These are phyloP conservation scores for Pterocles orientalis DNA, from an alignment of 2,113 vertebrate species.

Conservation along the genomic window DNA sequence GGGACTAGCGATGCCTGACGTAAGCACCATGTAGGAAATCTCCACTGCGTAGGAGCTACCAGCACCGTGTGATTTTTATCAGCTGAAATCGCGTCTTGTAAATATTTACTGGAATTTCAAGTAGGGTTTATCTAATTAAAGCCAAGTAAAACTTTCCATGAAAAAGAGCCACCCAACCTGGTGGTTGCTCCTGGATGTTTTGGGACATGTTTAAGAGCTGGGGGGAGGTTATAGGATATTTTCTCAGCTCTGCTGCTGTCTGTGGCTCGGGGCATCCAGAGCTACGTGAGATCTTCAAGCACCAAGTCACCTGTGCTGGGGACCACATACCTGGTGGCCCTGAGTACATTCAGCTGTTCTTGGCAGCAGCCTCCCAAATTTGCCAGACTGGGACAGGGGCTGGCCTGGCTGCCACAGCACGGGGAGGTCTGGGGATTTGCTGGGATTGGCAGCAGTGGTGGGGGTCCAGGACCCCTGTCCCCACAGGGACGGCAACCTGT, in stretches of 20 bases:
- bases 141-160: constrained; percentile 32
- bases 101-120: constrained; percentile 60
- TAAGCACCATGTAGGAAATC: not conserved
- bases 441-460: not conserved
- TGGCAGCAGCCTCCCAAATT: not conserved
- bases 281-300: not conserved
- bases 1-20: rapidly evolving
- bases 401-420: not conserved
- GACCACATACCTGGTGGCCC: not conserved
- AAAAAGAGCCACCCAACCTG: not conserved
- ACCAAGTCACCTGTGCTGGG: not conserved
- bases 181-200: not conserved
- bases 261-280: not conserved
- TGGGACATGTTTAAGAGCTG: not conserved
- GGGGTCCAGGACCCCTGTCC: not conserved
- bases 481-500: rapidly evolving
- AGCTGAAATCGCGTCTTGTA: constrained; percentile 27
- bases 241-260: not conserved
- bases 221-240: not conserved
- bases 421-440: not conserved
- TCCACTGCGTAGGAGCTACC: not conserved
- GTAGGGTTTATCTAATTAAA: constrained; percentile 50
- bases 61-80: constrained; percentile 36
- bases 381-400: rapidly evolving
- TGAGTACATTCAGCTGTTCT: not conserved